Conservation (phyloP, 2,797 vertebrate species). For the Crenuchus spilurus region DNA sequence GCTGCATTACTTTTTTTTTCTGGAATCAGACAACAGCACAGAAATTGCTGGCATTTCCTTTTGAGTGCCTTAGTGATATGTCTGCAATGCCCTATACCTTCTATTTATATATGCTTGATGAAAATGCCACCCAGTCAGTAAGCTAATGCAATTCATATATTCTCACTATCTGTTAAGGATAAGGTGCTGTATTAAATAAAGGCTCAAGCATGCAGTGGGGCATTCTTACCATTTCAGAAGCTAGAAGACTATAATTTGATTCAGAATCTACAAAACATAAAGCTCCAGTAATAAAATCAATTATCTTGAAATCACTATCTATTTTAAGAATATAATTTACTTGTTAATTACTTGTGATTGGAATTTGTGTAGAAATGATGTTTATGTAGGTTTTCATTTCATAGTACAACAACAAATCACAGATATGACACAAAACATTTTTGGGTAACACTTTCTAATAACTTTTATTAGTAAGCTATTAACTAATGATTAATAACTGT, state of each 20-base stretch:
- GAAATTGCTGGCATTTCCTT: conserved; percentile 36
- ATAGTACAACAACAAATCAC: too few relatives aligned
- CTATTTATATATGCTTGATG: conserved; percentile 22
- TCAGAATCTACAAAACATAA: conserved; percentile 3
- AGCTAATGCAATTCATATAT: conserved; percentile 24
- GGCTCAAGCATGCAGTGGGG: conserved; percentile 3
- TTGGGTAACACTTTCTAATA: too few relatives aligned
- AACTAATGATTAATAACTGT: too few relatives aligned
- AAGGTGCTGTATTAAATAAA: conserved; percentile 12
- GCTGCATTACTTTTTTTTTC: not conserved
- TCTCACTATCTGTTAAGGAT: conserved; percentile 21
- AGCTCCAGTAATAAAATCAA: too few relatives aligned
- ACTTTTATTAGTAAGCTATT: too few relatives aligned
- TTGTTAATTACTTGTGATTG: too few relatives aligned
- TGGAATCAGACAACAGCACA: conserved; percentile 9
- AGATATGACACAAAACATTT: too few relatives aligned
- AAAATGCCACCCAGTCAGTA: conserved; percentile 36
- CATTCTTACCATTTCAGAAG: conserved; percentile 22
- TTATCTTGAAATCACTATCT: too few relatives aligned
- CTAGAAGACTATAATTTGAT: conserved; percentile 41
- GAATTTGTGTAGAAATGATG: too few relatives aligned
- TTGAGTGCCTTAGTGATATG: not conserved
- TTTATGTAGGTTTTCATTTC: too few relatives aligned
- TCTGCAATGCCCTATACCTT: conserved; percentile 7
- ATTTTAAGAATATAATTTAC: too few relatives aligned